Conservation (phyloP, 1,140 invertebrate species). For the Panulirus ornatus region DNA sequence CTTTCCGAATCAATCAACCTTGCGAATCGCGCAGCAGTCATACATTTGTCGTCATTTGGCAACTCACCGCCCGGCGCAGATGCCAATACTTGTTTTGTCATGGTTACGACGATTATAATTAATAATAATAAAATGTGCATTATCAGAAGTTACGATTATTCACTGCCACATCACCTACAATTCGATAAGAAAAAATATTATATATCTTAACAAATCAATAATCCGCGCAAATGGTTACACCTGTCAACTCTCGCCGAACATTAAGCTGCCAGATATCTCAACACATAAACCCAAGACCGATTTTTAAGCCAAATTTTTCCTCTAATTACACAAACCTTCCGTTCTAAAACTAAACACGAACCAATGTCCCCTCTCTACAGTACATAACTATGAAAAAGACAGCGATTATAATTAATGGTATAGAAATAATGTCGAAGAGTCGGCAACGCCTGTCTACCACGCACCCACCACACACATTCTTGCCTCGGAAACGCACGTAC, state of each 20-base stretch:
- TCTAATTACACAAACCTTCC: background rate
- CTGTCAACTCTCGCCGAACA: background rate
- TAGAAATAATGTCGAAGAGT: too few species aligned
- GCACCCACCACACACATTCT: constrained; percentile 18
- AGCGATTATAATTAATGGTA: too few species aligned
- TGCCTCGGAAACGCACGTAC: background rate
- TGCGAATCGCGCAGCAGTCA: background rate
- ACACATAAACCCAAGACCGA: background rate
- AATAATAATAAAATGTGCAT: too few species aligned
- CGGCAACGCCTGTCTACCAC: background rate
- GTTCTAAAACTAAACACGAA: too few species aligned
- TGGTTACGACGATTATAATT: background rate
- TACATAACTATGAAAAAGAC: too few species aligned
- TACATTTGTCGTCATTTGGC: background rate
- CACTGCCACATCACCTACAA: background rate
- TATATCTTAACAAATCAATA: background rate
- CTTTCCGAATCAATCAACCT: background rate
- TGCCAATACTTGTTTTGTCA: background rate
- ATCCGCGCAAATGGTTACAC: background rate
- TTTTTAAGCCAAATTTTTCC: background rate
- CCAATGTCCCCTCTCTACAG: too few species aligned
- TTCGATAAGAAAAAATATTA: background rate
- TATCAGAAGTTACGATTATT: too few species aligned
- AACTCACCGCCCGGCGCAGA: background rate
- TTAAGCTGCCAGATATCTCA: background rate